phyloP scores from a whole-genome alignment of 2,113 vertebrate genomes.

The Ranitomeya imitator region DNA sequence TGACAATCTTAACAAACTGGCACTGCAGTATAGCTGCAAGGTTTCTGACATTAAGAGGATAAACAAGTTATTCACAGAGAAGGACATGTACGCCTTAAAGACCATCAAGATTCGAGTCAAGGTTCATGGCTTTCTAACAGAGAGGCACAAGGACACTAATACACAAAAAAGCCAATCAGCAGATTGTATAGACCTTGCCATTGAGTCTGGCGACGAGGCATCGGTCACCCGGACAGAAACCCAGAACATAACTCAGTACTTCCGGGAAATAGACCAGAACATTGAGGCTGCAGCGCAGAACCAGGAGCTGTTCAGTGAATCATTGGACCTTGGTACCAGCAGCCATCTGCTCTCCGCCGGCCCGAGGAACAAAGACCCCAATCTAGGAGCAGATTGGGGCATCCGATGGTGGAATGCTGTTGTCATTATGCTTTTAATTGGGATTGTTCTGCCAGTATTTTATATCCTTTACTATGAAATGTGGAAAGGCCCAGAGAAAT shows the following conservation, averaged over 20 bases:
- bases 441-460: constrained; percentile 88
- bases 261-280: constrained; percentile 82
- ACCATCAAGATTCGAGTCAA: constrained; percentile 90
- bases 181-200: neutral
- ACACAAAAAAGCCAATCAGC: constrained; percentile 47
- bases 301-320: constrained; percentile 52
- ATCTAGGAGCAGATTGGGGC: constrained; percentile 82
- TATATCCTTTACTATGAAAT: constrained; percentile 92
- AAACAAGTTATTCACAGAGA: constrained; percentile 92
- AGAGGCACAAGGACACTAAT: constrained; percentile 64
- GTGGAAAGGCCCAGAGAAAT: constrained; percentile 66
- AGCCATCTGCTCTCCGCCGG: constrained; percentile 43
- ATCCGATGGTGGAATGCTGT: constrained; percentile 96
- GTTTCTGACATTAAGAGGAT: constrained; percentile 91
- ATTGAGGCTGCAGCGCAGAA: constrained; percentile 78
- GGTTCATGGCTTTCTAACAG: constrained; percentile 81
- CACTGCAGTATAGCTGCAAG: constrained; percentile 94
- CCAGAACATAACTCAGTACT: constrained; percentile 74
- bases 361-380: constrained; percentile 22
- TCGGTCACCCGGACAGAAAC: neutral
- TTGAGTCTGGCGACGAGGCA: constrained; percentile 20
- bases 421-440: constrained; percentile 88
- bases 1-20: constrained; percentile 91
- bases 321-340: constrained; percentile 43
- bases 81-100: constrained; percentile 90